Evolutionary conservation across 53 echinoderm and acorn worm species (phyloP).

Genomic region (Paracentrotus lividus): DNA sequence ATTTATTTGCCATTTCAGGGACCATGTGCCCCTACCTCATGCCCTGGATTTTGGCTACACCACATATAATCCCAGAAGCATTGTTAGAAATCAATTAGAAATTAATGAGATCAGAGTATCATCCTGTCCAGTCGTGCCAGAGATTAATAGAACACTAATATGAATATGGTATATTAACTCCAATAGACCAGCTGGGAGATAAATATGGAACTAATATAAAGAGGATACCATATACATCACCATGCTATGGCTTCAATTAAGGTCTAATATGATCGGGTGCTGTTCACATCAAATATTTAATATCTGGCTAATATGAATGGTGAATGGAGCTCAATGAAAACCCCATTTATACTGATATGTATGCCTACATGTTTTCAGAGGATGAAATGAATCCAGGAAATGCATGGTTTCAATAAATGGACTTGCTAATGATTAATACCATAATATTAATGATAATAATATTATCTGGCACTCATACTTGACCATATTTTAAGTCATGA

Average conservation of each 20-base stretch:
- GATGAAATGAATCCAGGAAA: too few species aligned
- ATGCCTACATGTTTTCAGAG: too few species aligned
- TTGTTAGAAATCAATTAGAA: not conserved
- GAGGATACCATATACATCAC: constrained; percentile 23
- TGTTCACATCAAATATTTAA: not conserved
- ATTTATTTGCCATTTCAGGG: not conserved
- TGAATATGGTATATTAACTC: not conserved
- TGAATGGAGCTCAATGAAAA: too few species aligned
- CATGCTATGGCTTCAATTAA: constrained; percentile 1
- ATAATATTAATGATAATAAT: too few species aligned
- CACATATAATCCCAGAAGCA: not conserved
- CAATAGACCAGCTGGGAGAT: not conserved
- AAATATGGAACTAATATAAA: constrained; percentile 27
- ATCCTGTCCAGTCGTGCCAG: not conserved
- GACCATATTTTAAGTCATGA: too few species aligned
- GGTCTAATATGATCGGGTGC: not conserved
- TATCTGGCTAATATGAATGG: too few species aligned
- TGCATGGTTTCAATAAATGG: too few species aligned
- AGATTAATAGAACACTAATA: not conserved
- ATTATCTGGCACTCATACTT: too few species aligned
- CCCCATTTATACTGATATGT: too few species aligned
- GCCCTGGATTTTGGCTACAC: not conserved
- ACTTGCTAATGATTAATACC: too few species aligned
- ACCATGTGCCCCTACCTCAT: not conserved
- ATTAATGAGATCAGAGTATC: not conserved